Base-by-base conservation (phyloP, 2,797 vertebrate species). In the Alfaro cultratus region DNA sequence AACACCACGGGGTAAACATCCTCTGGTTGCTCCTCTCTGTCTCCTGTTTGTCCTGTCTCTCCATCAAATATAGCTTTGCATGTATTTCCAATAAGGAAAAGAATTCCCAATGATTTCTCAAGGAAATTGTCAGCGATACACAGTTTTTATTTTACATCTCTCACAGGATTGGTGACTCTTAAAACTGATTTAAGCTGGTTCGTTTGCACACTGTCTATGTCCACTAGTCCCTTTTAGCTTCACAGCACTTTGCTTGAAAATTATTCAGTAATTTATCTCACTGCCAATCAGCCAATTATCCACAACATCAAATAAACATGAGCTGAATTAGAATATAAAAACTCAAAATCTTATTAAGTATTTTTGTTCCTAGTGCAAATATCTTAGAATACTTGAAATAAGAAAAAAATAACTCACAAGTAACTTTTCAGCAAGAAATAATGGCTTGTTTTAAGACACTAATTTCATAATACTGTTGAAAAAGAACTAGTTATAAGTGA, bases 1-100 rank as follows among this genome's bases (percentile, higher is more conserved):
- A 93, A 85, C 89, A 94, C 90, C 93, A 68, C 64, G 10, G 64
- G 36, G 64, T 36, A 92, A 89, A 88, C 84, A 82, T 88, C 91
- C 84, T 89, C 90, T 85, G 79, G 83, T 78, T 76, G 16, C 68
- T 76, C 79, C 79, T 80, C 83, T 81, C 76, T 82, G 84, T 73
- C 60, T 80, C 67, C 43, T n/a, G 26, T 45, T 68, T 41, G 23
- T 71, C 70, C 46, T 78, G 73, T 39, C 64, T 79, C 47, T 64
- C 68, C 23, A 34, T 36, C 76, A 39, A 41, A 15, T 51, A 67
- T 78, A 57, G 18, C 75, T 10, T n/a, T n/a, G 1, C 31, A 3
- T 5, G 3, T 60, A 57, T 29, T n/a, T 57, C 10, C 3, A 57
- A 46, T 46, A 57, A 29, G 53, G 11, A 55, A 12, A 55, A n/a